Conservation (phyloP, 2,797 vertebrate genomes). For the Agapornis canus region DNA sequence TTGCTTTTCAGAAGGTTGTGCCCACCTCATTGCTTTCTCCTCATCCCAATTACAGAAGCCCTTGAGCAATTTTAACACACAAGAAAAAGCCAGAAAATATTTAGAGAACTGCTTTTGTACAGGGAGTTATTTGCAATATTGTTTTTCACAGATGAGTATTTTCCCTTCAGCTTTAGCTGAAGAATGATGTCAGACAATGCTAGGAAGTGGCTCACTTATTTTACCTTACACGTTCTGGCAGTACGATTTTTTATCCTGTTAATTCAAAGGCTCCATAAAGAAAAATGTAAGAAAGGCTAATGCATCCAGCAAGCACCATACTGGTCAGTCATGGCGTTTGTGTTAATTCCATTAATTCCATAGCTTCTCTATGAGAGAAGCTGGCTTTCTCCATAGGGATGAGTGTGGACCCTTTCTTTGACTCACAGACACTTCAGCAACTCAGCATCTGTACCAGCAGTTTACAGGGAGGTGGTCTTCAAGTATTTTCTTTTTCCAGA, state of each 20-base stretch:
- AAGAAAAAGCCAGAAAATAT: not conserved
- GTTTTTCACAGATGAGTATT: not conserved
- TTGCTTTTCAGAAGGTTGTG: not conserved
- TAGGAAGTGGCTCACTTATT: not conserved
- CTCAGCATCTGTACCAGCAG: not conserved
- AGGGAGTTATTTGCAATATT: not conserved
- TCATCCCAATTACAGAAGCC: not conserved
- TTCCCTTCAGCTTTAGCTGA: not conserved
- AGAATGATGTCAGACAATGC: not conserved
- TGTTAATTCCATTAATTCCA: not conserved
- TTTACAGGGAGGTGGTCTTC: not conserved
- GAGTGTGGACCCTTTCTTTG: not conserved
- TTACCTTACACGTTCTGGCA: not conserved
- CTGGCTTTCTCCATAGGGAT: not conserved
- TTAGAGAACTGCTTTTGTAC: not conserved
- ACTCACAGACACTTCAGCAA: not conserved
- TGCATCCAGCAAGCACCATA: not conserved
- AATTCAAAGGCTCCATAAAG: not conserved
- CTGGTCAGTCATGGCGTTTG: fast-evolving
- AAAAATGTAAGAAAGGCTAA: not conserved
- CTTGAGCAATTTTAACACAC: not conserved
- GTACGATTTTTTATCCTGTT: not conserved
- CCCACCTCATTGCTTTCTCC: not conserved
- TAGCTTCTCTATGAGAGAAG: not conserved
- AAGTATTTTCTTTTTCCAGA: not conserved